These are phyloP conservation scores for Natrix natrix DNA, from an alignment of 2,797 vertebrate species.

Conservation along the genomic window DNA sequence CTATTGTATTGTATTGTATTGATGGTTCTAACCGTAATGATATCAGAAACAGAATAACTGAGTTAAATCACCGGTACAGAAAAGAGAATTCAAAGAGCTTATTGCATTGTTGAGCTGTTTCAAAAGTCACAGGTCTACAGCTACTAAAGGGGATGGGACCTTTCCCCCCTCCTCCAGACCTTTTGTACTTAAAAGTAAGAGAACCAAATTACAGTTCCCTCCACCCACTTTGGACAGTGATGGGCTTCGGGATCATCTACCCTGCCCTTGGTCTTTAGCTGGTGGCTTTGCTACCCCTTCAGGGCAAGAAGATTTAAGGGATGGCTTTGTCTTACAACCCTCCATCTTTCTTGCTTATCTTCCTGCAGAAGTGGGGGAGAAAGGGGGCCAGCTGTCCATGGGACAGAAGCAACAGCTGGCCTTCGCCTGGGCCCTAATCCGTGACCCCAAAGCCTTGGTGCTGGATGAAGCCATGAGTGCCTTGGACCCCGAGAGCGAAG, in stretches of 20 bases:
- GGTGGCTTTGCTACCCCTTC: not conserved
- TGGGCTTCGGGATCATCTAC: not conserved
- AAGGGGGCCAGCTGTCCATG: conserved; percentile 73
- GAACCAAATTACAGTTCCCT: not conserved
- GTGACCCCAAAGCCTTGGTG: conserved; percentile 75
- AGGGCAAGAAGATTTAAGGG: not conserved
- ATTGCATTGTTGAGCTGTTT: too few species aligned
- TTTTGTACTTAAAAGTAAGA: not conserved
- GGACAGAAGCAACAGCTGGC: conserved; percentile 84
- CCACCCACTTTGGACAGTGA: not conserved
- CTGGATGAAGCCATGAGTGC: conserved; percentile 86
- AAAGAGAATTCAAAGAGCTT: not conserved
- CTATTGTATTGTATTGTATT: too few species aligned
- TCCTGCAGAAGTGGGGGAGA: conserved; percentile 79
- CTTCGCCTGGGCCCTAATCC: conserved; percentile 82
- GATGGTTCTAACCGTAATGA: too few species aligned
- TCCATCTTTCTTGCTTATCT: not conserved
- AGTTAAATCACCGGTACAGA: not conserved
- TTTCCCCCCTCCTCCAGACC: not conserved
- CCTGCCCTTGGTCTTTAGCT: too few species aligned
- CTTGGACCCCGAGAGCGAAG: conserved; percentile 76
- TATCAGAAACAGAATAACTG: too few species aligned
- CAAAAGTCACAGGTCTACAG: too few species aligned
- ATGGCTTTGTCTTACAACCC: not conserved
- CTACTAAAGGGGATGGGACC: not conserved